phyloP scores from a whole-genome alignment of 2,113 vertebrate genomes.

The Gnathonemus echidnorhynchus region DNA sequence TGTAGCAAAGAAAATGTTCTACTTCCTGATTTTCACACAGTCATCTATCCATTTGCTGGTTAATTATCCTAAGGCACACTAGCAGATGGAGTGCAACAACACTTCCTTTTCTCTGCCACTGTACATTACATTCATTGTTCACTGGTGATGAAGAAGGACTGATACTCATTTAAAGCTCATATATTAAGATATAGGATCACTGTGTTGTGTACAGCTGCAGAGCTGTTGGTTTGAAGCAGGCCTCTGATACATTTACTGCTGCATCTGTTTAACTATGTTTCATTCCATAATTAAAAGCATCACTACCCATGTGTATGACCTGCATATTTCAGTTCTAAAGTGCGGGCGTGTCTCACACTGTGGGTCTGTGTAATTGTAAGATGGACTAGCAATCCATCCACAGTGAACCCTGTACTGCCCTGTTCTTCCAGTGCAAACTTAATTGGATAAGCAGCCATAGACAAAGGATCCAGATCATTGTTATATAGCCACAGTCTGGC shows the following conservation, averaged over 20 bases:
- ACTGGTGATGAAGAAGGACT: background rate
- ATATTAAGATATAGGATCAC: background rate
- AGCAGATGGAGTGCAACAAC: background rate
- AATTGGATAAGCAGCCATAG: background rate
- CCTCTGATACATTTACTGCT: background rate
- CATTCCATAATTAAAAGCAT: background rate
- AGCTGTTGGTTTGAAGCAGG: background rate
- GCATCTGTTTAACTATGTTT: background rate
- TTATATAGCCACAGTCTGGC: background rate
- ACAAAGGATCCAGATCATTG: background rate
- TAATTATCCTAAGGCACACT: background rate
- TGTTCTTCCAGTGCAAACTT: background rate
- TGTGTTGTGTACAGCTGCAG: background rate
- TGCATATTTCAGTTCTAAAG: background rate
- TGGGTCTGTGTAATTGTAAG: background rate
- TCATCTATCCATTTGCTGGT: background rate
- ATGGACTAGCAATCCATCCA: background rate
- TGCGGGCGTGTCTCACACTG: background rate
- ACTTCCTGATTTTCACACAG: background rate
- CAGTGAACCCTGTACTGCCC: background rate
- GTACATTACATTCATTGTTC: background rate
- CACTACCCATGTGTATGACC: background rate
- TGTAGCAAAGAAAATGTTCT: background rate
- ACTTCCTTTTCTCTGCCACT: constrained; percentile 6
- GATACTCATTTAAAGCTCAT: background rate